Evolutionary conservation across 1,140 invertebrate species (phyloP).

Genomic region (Drosophila takahashii): DNA sequence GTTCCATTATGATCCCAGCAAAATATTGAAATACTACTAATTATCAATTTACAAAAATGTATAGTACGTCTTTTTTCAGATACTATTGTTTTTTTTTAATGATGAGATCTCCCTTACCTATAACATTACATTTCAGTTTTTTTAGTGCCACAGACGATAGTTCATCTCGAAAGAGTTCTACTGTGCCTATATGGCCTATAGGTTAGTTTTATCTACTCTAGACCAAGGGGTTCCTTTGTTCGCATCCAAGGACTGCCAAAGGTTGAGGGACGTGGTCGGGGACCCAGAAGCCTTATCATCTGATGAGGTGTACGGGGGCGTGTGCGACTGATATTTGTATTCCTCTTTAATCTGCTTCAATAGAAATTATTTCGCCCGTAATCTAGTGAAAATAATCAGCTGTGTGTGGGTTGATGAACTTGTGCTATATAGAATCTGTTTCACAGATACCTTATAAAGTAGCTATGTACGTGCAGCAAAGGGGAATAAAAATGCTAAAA

Average conservation of each 20-base stretch:
- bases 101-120: no score
- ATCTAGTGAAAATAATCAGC: constrained; percentile 34
- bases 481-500: not conserved
- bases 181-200: not conserved
- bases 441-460: constrained; percentile 15
- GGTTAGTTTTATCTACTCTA: constrained; percentile 16
- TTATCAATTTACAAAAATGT: no score
- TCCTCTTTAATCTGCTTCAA: constrained; percentile 22
- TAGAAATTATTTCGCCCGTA: constrained; percentile 31
- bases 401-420: constrained; percentile 50
- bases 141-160: not conserved
- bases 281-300: constrained; percentile 16
- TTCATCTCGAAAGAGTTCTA: not conserved
- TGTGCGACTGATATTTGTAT: constrained; percentile 18
- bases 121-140: no score
- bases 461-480: not conserved
- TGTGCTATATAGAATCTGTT: constrained; percentile 9
- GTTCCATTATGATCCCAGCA: no score
- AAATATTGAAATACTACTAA: not conserved
- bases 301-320: constrained; percentile 18
- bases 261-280: constrained; percentile 17
- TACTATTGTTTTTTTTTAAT: no score
- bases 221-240: constrained; percentile 26
- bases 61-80: no score
- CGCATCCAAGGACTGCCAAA: constrained; percentile 26